Percentiles rank a stretch among this genome's conserved stretches.
Conservation (phyloP, 1,140 invertebrate genomes). For the Drosophila leontia region DNA sequence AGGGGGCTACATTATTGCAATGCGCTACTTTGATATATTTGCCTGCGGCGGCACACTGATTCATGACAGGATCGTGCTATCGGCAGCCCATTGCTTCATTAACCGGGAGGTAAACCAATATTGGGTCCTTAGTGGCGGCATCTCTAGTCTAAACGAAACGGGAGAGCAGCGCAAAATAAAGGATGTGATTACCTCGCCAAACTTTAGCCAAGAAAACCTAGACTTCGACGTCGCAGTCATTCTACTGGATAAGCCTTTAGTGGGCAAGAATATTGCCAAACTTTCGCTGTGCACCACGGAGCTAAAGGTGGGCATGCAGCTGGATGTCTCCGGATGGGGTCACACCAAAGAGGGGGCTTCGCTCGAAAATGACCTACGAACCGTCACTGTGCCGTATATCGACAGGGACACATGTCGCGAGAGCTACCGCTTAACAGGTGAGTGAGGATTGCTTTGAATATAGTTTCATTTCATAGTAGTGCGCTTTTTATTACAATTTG, state of each 20-base stretch:
- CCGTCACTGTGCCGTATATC: slow-evolving; percentile 48
- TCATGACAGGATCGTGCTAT: background rate
- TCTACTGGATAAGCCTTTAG: slow-evolving; percentile 9
- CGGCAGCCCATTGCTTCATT: background rate
- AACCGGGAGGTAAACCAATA: background rate
- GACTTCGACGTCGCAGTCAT: slow-evolving; percentile 51
- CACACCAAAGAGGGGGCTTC: background rate
- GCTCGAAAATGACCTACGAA: slow-evolving; percentile 15
- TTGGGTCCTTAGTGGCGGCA: slow-evolving; percentile 24
- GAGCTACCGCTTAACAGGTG: slow-evolving; percentile 31
- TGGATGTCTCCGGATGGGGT: slow-evolving; percentile 68
- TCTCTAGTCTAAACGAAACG: slow-evolving; percentile 18
- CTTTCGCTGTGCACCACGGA: slow-evolving; percentile 22
- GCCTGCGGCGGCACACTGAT: background rate
- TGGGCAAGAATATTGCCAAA: slow-evolving; percentile 6
- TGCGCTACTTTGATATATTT: background rate
- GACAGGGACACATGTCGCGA: slow-evolving; percentile 7
- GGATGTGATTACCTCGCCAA: slow-evolving; percentile 22
- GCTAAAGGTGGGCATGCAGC: background rate
- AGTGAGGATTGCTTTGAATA: background rate
- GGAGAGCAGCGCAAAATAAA: background rate
- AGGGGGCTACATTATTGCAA: background rate
- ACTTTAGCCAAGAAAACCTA: slow-evolving; percentile 1
- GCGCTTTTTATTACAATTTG: background rate
- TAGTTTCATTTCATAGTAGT: background rate